These are phyloP conservation scores for Siniperca chuatsi DNA, from an alignment of 2,113 vertebrate genomes.

Conservation along the genomic window DNA sequence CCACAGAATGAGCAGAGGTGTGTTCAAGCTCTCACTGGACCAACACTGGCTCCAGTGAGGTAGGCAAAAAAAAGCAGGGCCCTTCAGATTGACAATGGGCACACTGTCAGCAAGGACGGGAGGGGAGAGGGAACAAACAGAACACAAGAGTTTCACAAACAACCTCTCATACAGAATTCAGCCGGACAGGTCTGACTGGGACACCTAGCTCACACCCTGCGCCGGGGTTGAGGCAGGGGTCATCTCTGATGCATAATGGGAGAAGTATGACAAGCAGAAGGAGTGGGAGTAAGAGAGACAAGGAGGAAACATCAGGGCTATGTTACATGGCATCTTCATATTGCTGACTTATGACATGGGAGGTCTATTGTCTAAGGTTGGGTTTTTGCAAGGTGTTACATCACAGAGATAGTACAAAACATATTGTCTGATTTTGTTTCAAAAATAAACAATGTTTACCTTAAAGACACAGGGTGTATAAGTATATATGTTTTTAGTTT, in stretches of 20 bases:
- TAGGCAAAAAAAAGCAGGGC: constrained; percentile 71
- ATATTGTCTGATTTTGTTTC: no score
- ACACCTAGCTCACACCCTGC: constrained; percentile 61
- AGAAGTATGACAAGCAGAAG: constrained; percentile 28
- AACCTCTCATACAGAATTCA: constrained; percentile 81
- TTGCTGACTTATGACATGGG: constrained; percentile 25
- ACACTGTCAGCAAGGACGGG: constrained; percentile 72
- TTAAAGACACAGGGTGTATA: not conserved
- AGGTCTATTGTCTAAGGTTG: not conserved
- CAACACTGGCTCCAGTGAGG: constrained; percentile 68
- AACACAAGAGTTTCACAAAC: constrained; percentile 80
- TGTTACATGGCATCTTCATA: constrained; percentile 18
- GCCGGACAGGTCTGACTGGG: constrained; percentile 77
- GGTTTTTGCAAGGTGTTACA: constrained; percentile 33
- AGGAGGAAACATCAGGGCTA: constrained; percentile 8
- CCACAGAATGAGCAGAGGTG: constrained; percentile 53
- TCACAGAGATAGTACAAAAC: not conserved
- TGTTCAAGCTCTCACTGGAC: constrained; percentile 55
- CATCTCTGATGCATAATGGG: constrained; percentile 43
- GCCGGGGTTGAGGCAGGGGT: constrained; percentile 69
- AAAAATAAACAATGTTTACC: not conserved
- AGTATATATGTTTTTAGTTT: not conserved
- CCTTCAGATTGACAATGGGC: constrained; percentile 74
- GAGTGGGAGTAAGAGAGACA: not conserved
- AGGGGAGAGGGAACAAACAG: constrained; percentile 78